phyloP scores from a whole-genome alignment of 1,140 invertebrate genomes.

The Cyrtorhinus lividipennis region DNA sequence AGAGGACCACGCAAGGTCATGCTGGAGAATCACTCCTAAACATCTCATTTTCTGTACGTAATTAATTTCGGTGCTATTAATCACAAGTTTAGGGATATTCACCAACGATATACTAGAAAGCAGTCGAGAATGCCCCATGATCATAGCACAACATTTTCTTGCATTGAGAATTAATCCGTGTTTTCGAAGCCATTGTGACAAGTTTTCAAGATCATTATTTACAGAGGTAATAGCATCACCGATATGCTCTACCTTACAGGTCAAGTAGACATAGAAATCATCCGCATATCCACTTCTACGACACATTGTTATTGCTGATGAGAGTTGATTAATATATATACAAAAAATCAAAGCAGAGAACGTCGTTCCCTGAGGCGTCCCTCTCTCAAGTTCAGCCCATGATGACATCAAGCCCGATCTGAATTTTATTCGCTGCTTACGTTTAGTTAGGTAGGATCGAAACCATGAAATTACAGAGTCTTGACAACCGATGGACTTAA shows the following conservation, averaged over 20 bases:
- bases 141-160: not conserved
- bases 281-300: not conserved
- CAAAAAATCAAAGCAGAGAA: not conserved
- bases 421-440: not conserved
- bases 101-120: not conserved
- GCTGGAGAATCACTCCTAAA: too few species aligned
- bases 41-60: too few species aligned
- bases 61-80: too few species aligned
- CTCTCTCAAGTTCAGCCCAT: not conserved
- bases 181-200: not conserved
- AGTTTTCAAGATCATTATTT: not conserved
- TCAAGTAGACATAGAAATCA: not conserved
- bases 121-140: not conserved
- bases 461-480: not conserved
- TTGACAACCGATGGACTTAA: not conserved
- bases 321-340: not conserved
- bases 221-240: not conserved
- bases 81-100: too few species aligned
- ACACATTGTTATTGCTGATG: not conserved
- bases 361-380: not conserved
- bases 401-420: not conserved
- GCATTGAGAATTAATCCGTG: not conserved
- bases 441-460: not conserved
- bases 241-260: not conserved
- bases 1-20: not conserved